phyloP scores from a whole-genome alignment of 2,888 invertebrate genomes.

The Hirtodrosophila confusa region DNA sequence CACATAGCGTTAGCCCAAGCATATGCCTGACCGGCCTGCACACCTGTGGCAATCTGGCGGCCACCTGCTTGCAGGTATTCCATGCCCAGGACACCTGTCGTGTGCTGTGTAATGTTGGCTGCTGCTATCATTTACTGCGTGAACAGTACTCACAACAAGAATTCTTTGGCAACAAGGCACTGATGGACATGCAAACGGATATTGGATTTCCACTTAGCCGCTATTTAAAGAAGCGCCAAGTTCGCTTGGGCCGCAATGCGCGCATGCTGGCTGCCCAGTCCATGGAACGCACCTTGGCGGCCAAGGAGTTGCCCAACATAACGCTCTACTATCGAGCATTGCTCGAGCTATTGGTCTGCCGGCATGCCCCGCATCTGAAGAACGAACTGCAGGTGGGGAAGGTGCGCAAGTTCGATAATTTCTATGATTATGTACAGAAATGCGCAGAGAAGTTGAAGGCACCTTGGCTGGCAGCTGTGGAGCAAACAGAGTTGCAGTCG shows the following conservation, averaged over 20 bases:
- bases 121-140: conserved; percentile 93
- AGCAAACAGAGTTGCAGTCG: conserved; percentile 84
- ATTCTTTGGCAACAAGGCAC: conserved; percentile 79
- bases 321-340: conserved; percentile 91
- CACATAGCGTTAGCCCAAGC: conserved; percentile 49
- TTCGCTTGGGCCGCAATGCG: conserved; percentile 89
- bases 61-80: conserved; percentile 90
- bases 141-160: conserved; percentile 85
- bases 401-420: conserved; percentile 87
- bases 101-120: conserved; percentile 92
- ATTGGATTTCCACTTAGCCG: conserved; percentile 89
- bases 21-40: conserved; percentile 91
- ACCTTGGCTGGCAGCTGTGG: conserved; percentile 77
- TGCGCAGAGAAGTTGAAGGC: conserved; percentile 87
- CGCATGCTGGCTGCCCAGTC: conserved; percentile 94
- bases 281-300: conserved; percentile 87
- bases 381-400: conserved; percentile 87
- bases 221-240: conserved; percentile 85
- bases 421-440: conserved; percentile 89
- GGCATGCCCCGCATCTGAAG: conserved; percentile 83
- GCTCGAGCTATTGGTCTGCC: conserved; percentile 87
- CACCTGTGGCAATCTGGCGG: conserved; percentile 93
- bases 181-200: conserved; percentile 70
- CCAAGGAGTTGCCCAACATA: conserved; percentile 86
- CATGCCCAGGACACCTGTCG: conserved; percentile 85